Base-by-base conservation (phyloP, 1,140 invertebrate species). In the Drosophila trapezifrons region DNA sequence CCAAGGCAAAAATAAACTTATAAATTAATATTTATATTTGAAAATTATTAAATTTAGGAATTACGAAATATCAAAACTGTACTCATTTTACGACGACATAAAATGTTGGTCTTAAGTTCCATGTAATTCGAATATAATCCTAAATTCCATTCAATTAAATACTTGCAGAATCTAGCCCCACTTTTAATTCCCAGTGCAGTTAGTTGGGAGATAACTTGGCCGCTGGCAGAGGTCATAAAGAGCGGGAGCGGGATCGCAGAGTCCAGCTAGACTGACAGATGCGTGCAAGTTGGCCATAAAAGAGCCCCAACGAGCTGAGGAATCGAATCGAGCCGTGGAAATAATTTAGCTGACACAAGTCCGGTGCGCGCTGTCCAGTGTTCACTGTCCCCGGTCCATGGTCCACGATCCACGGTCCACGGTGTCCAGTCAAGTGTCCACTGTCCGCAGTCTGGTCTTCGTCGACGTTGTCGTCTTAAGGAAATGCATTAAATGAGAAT, bases 201-300 rank as follows among this genome's bases (percentile, higher is more conserved):
- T 38, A 46, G 46, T 70, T 51, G 29, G 57, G 10, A 35, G 62
- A 69, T 66, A 69, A 64, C 57, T 70, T 64, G 71, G n/a, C 56
- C 51, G 58, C 55, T 58, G 42, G 69, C 69, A 72, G 69, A 71
- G 64, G 67, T 71, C 64, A 71, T 70, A 71, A 71, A 70, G 55
- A 71, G 29, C 37, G 64, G 67, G 40, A 43, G 42, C 40, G 32
- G 66, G 15, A 72, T 38, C 35, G 43, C 51, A 2, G 32, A 54
- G 32, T 52, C 27, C 27, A 65, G 38, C 69, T 72, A 70, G 84
- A 80, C 83, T 89, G 84, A 87, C 67, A 84, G 80, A 87, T 87
- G 84, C 84, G 84, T 87, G 84, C 84, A 84, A 74, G 76, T 89
- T 80, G 84, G 83, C 80, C 76, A 84, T 89, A 87, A 87, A 87